Evolutionary conservation across 2,888 invertebrate species (phyloP), one percentile per base, ranked within the genome.

Genomic region (Poecilus cupreus): DNA sequence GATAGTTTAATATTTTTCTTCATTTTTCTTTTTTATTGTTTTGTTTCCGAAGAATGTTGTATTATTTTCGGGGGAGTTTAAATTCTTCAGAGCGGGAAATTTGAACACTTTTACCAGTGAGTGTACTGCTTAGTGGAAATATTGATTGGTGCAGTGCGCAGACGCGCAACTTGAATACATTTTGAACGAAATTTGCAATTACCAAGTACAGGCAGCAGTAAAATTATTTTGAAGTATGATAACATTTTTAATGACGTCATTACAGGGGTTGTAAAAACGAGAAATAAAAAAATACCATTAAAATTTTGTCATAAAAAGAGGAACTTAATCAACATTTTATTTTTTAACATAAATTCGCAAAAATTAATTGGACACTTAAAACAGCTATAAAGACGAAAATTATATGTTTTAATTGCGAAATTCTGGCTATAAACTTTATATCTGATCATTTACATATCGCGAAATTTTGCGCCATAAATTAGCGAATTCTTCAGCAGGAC

Each of bases 151-250:
- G 82, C 68, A 79, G 83, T 83, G 87, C 88, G 87, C 87, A 84
- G 81, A 84, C 86, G 85, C 84, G 83, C 82, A 78, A 79, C 83
- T 83, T 84, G 85, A 85, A 85, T 85, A 85, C 84, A 86, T 86
- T 86, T 85, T 85, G 84, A 85, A 85, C 86, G 87, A 88, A 87
- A 88, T 89, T 89, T 87, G 89, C 89, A 89, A 89, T 89, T 89
- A 89, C 87, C 86, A 87, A 87, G 87, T 88, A 87, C 88, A 88
- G 88, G 88, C 85, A 87, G 87, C 88, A 87, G 87, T 88, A 87
- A 88, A 89, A 89, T 89, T 88, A 88, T 88, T 84, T 85, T 85
- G 83, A 83, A 84, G 83, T 83, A 83, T 84, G 83, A 84, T 84
- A 84, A 83, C 83, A 83, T 84, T 84, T 84, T 84, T 83, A 83